These are phyloP conservation scores for Mesocentrotus franciscanus DNA, from an alignment of 53 echinoderm and acorn worm genomes.

Conservation along the genomic window DNA sequence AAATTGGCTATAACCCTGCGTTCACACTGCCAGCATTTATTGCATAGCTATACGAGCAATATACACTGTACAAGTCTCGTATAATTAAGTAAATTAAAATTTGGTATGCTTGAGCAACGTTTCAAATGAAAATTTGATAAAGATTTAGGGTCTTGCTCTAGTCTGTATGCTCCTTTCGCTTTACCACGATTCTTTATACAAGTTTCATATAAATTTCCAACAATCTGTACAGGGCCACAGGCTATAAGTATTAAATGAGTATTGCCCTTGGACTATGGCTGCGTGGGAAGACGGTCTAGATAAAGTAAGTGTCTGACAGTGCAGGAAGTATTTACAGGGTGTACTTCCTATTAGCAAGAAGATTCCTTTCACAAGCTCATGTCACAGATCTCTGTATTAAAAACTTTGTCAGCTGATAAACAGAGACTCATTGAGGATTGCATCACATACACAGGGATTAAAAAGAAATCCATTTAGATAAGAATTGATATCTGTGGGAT, in stretches of 20 bases:
- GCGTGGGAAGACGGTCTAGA: constrained; percentile 4
- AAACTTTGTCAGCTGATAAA: neutral
- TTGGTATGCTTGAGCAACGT: too few species aligned
- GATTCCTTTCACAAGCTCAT: neutral
- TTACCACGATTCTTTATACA: too few species aligned
- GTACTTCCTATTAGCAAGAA: constrained; percentile 23
- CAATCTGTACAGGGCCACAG: too few species aligned
- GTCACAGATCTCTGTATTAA: neutral
- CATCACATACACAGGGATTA: neutral
- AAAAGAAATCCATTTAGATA: neutral
- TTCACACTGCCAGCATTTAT: too few species aligned
- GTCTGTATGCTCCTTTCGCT: too few species aligned
- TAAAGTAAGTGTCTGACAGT: constrained; percentile 11
- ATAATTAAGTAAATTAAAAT: too few species aligned
- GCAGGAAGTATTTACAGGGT: neutral
- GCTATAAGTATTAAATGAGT: neutral
- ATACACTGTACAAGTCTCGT: too few species aligned
- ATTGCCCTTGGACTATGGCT: neutral
- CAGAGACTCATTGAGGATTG: neutral
- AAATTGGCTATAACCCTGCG: too few species aligned
- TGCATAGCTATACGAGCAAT: too few species aligned
- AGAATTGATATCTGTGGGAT: neutral
- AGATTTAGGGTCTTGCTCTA: too few species aligned
- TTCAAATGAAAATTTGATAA: too few species aligned
- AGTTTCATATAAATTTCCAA: too few species aligned